Evolutionary conservation across 1,140 invertebrate species (phyloP).

Genomic region (Meteorus sp.): DNA sequence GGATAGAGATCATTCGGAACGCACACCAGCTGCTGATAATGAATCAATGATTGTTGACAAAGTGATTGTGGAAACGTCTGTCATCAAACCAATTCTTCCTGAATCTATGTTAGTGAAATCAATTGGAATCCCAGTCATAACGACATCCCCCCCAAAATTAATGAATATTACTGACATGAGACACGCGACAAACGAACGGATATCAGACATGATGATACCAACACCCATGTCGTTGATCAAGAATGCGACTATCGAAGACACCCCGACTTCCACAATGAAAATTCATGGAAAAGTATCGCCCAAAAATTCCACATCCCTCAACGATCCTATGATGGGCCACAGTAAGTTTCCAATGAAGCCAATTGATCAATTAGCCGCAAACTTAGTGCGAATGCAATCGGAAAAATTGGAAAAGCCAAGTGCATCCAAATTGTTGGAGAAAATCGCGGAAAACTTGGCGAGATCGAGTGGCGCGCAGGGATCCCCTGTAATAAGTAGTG

Average conservation of each 20-base stretch:
- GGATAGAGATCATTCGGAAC: background rate
- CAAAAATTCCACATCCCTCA: conserved; percentile 35
- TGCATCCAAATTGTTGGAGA: conserved; percentile 47
- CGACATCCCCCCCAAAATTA: conserved; percentile 45
- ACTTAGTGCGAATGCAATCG: conserved; percentile 49
- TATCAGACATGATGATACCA: conserved; percentile 11
- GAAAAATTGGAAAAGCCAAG: conserved; percentile 52
- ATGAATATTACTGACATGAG: conserved; percentile 42
- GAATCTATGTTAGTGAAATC: conserved; percentile 39
- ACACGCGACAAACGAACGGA: conserved; percentile 15
- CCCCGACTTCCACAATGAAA: conserved; percentile 13
- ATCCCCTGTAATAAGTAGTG: conserved; percentile 29
- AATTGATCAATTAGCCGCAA: conserved; percentile 52
- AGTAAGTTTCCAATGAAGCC: conserved; percentile 49
- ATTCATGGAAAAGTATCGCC: conserved; percentile 32
- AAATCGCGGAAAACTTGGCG: conserved; percentile 54
- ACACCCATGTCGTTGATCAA: conserved; percentile 25
- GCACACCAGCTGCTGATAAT: background rate
- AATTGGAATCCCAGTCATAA: conserved; percentile 52
- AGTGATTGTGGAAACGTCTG: conserved; percentile 9
- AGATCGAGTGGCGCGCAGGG: conserved; percentile 40
- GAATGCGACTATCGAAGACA: conserved; percentile 23
- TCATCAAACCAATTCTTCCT: conserved; percentile 22
- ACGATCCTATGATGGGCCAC: conserved; percentile 30
- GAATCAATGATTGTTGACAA: background rate